Percentiles rank a stretch among this genome's conserved stretches.
These are phyloP conservation scores for Acanthisitta chloris DNA, from an alignment of 2,113 vertebrate genomes.

Conservation along the genomic window DNA sequence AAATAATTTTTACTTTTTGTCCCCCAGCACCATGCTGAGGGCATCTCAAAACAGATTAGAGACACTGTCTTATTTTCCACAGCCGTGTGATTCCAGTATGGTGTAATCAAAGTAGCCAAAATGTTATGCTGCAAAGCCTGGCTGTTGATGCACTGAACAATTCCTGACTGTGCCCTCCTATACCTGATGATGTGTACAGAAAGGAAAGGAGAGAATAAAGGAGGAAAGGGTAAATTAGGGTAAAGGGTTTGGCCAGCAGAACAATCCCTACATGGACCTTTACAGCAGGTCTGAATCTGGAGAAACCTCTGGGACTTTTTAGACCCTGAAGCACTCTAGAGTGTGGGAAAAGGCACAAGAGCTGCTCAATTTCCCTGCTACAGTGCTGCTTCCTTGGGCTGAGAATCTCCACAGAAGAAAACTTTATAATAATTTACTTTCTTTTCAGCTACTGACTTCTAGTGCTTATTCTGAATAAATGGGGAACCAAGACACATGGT, in stretches of 20 bases:
- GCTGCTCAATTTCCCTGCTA: neutral
- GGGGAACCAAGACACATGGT: neutral
- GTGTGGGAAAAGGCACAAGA: neutral
- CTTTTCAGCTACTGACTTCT: neutral
- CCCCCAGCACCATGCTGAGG: neutral
- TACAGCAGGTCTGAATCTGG: neutral
- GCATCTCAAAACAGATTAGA: neutral
- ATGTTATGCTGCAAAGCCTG: neutral
- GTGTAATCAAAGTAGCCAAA: neutral
- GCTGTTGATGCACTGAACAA: neutral
- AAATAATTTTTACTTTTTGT: neutral
- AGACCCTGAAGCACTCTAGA: neutral
- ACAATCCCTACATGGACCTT: neutral
- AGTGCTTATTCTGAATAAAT: neutral
- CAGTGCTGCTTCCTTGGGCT: neutral
- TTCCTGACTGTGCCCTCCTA: neutral
- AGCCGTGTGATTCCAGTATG: neutral
- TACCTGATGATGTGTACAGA: rapidly evolving
- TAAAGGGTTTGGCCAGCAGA: neutral
- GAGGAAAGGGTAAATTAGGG: neutral
- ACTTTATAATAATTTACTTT: neutral
- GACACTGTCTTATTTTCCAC: neutral
- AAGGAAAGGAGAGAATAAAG: no score
- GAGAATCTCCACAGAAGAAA: neutral
- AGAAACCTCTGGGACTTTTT: neutral